Percentiles rank a stretch among this genome's conserved stretches.
phyloP scores from a whole-genome alignment of 1,140 invertebrate genomes.

The Acromyrmex charruanus region DNA sequence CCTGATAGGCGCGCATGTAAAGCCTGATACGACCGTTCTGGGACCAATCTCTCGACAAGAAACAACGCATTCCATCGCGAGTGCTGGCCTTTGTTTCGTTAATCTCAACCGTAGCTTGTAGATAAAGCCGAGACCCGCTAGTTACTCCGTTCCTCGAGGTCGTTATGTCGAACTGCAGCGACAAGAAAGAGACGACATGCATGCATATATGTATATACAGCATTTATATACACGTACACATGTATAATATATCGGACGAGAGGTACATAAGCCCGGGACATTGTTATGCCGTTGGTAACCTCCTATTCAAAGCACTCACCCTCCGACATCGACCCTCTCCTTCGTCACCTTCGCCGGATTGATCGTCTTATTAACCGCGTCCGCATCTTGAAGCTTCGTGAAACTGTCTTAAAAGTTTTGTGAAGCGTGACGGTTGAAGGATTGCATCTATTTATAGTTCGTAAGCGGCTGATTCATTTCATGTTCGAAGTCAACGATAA shows the following conservation, averaged over 20 bases:
- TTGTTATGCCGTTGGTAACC: conserved; percentile 69
- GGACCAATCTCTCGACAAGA: conserved; percentile 13
- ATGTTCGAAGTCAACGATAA: background rate
- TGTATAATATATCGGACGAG: conserved; percentile 51
- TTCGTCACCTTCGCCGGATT: conserved; percentile 28
- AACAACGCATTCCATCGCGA: conserved; percentile 43
- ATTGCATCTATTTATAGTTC: conserved; percentile 32
- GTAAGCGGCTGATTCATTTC: conserved; percentile 32
- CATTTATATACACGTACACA: conserved; percentile 22
- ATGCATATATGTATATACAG: conserved; percentile 36
- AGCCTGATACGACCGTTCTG: conserved; percentile 33
- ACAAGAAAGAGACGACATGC: conserved; percentile 54
- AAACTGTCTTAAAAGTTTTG: conserved; percentile 50
- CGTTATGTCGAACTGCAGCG: conserved; percentile 67
- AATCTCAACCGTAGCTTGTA: conserved; percentile 64
- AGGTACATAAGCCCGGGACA: conserved; percentile 62
- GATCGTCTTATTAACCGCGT: conserved; percentile 43
- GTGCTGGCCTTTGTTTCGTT: conserved; percentile 71
- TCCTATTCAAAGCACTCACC: conserved; percentile 72
- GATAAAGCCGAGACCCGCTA: conserved; percentile 68
- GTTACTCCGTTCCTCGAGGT: conserved; percentile 63
- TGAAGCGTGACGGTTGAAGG: conserved; percentile 10
- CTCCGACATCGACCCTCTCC: conserved; percentile 31
- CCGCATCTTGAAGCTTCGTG: background rate
- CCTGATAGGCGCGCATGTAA: conserved; percentile 30